Evolutionary conservation across 2,888 invertebrate species (phyloP).

Genomic region (Phyllotreta cruciferae): DNA sequence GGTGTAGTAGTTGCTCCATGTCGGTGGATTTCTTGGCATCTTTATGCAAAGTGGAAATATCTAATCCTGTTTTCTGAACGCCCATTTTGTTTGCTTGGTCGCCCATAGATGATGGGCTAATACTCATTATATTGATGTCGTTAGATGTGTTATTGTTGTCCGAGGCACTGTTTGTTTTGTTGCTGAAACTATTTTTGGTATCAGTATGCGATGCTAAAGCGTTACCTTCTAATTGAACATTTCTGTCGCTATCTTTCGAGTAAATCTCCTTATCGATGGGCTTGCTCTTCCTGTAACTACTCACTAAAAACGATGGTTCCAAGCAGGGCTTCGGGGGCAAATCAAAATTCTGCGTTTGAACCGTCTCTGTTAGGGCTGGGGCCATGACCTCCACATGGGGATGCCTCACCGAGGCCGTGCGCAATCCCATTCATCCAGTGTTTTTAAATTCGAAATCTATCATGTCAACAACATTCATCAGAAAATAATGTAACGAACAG

Average conservation of each 20-base stretch:
- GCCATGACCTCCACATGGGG: slow-evolving; percentile 84
- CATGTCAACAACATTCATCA: slow-evolving; percentile 46
- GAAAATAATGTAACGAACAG: slow-evolving; percentile 38
- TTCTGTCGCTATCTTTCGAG: slow-evolving; percentile 39
- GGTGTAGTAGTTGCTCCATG: slow-evolving; percentile 73
- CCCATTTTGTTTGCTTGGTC: slow-evolving; percentile 63
- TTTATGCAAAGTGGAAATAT: slow-evolving; percentile 59
- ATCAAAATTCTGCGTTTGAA: slow-evolving; percentile 62
- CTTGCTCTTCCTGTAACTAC: slow-evolving; percentile 49
- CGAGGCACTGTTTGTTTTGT: slow-evolving; percentile 50
- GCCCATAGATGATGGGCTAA: slow-evolving; percentile 65
- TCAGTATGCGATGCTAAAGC: slow-evolving; percentile 46
- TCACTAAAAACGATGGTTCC: slow-evolving; percentile 51
- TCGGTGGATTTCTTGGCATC: slow-evolving; percentile 55
- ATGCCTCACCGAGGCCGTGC: slow-evolving; percentile 65
- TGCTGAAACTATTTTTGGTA: slow-evolving; percentile 47
- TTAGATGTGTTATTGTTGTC: slow-evolving; percentile 45
- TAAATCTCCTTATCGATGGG: slow-evolving; percentile 41
- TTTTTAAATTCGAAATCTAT: slow-evolving; percentile 49
- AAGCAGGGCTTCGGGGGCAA: slow-evolving; percentile 54
- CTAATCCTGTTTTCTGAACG: slow-evolving; percentile 65
- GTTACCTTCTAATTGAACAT: slow-evolving; percentile 41
- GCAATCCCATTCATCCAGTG: slow-evolving; percentile 63
- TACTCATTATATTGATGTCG: slow-evolving; percentile 61
- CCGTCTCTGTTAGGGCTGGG: slow-evolving; percentile 87